Percentiles rank a stretch among this genome's conserved stretches.
Conservation (phyloP, 30 jellyfish, hydroid and myxozoan genomes). For the Sanderia malayensis region DNA sequence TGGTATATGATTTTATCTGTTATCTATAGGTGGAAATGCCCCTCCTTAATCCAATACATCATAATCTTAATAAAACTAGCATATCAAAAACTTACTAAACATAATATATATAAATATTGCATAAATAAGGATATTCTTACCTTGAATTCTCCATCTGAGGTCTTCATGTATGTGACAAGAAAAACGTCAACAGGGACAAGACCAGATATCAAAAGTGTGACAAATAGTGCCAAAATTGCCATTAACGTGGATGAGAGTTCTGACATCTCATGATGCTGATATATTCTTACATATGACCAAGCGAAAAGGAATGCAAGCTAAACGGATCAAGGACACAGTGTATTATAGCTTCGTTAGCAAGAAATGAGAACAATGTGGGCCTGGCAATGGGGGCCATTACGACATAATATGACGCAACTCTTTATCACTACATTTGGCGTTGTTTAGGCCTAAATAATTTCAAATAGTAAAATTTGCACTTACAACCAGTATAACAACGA, state of each 20-base stretch:
- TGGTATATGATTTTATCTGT: too few species aligned
- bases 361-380: too few species aligned
- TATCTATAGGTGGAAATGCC: too few species aligned
- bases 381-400: too few species aligned
- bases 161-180: conserved; percentile 78
- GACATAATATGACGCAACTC: too few species aligned
- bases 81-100: too few species aligned
- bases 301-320: conserved; percentile 78
- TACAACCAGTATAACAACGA: conserved; percentile 64
- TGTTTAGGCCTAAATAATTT: neutral
- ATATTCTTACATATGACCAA: conserved; percentile 70
- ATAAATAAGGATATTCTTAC: conserved; percentile 10
- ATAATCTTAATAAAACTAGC: too few species aligned
- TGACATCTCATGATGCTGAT: conserved; percentile 86
- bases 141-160: conserved; percentile 82
- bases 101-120: too few species aligned
- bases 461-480: too few species aligned
- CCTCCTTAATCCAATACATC: too few species aligned
- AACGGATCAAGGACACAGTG: neutral
- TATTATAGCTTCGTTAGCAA: too few species aligned
- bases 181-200: conserved; percentile 96
- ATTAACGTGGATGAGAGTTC: conserved; percentile 71
- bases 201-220: conserved; percentile 77
- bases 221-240: conserved; percentile 62
- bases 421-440: too few species aligned